Percentiles rank a stretch among this genome's conserved stretches.
These are phyloP conservation scores for Lumbricus terrestris DNA, from an alignment of 2,888 invertebrate species.

Conservation along the genomic window DNA sequence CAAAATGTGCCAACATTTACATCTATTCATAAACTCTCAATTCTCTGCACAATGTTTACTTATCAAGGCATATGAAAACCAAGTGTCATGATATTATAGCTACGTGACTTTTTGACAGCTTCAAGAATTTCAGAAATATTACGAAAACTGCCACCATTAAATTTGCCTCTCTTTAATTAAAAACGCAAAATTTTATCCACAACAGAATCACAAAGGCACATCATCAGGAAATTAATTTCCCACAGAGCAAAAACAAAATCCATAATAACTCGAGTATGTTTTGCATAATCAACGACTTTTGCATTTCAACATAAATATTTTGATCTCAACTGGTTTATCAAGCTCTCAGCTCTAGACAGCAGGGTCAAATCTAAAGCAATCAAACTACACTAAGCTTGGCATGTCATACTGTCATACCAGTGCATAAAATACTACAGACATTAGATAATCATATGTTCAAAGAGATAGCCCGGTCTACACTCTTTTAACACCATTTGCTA, in stretches of 20 bases:
- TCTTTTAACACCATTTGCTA: not conserved
- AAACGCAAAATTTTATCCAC: not conserved
- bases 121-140: not conserved
- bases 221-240: conserved; percentile 3
- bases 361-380: not conserved
- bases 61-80: not conserved
- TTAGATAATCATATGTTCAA: not conserved
- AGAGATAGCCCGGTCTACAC: not conserved
- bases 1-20: not conserved
- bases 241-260: not conserved
- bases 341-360: not conserved
- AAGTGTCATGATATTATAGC: not conserved
- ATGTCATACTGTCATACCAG: too few relatives aligned
- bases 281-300: not conserved
- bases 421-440: not conserved
- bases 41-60: not conserved
- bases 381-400: not conserved
- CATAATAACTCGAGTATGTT: not conserved
- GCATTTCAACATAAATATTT: not conserved
- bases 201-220: conserved; percentile 3
- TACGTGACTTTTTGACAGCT: not conserved
- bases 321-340: not conserved
- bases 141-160: not conserved
- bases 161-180: not conserved
- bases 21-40: not conserved